Evolutionary conservation across 1,140 invertebrate genomes (phyloP).

Genomic region (Probaryconus sp.): DNA sequence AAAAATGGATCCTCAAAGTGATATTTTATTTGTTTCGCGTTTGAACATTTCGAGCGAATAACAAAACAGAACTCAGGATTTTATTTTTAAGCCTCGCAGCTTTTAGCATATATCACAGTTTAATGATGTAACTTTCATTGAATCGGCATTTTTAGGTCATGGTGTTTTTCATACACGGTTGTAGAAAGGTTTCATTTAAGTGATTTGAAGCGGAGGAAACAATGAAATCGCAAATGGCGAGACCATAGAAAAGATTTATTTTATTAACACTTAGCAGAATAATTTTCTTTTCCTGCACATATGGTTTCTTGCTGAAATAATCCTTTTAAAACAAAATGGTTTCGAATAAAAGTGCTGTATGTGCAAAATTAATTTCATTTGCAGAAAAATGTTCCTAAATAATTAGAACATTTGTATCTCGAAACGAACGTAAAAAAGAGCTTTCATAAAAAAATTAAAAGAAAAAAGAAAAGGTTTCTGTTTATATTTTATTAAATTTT

Average conservation of each 20-base stretch:
- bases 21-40: slow-evolving; percentile 49
- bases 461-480: too few relatives aligned
- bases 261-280: slow-evolving; percentile 35
- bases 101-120: slow-evolving; percentile 49
- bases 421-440: too few relatives aligned
- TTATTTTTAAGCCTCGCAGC: slow-evolving; percentile 30
- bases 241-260: slow-evolving; percentile 24
- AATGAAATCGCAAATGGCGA: too few relatives aligned
- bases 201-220: slow-evolving; percentile 14
- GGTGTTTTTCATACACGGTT: slow-evolving; percentile 15
- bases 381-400: too few relatives aligned
- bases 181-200: slow-evolving; percentile 24
- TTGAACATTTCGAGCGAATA: slow-evolving; percentile 14
- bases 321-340: not conserved
- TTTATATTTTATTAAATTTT: too few relatives aligned
- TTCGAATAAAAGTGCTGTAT: too few relatives aligned
- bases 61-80: too few relatives aligned
- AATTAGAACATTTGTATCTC: too few relatives aligned
- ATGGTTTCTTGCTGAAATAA: not conserved
- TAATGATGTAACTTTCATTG: slow-evolving; percentile 45
- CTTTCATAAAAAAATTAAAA: too few relatives aligned
- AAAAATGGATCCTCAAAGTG: slow-evolving; percentile 35
- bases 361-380: too few relatives aligned
- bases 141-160: slow-evolving; percentile 46
- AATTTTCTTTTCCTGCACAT: slow-evolving; percentile 1